Evolutionary conservation across 2,888 invertebrate species (phyloP).

Genomic region (Brachyopa scutellaris): DNA sequence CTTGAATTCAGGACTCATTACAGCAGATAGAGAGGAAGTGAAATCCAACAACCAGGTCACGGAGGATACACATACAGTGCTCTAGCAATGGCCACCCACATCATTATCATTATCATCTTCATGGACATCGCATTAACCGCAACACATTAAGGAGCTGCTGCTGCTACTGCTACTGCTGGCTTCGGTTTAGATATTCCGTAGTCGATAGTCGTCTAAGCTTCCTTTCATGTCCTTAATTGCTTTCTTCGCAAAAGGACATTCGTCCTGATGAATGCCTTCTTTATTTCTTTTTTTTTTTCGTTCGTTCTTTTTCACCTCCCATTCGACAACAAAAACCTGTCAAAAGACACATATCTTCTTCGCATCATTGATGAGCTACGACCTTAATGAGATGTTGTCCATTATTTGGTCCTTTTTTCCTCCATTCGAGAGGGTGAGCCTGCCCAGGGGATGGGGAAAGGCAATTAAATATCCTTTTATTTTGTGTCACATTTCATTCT

Average conservation of each 20-base stretch:
- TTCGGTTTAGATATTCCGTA: constrained; percentile 35
- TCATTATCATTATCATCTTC: constrained; percentile 71
- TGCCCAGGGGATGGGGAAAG: constrained; percentile 44
- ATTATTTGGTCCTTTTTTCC: constrained; percentile 65
- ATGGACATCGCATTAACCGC: constrained; percentile 71
- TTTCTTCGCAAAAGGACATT: constrained; percentile 76
- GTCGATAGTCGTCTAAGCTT: constrained; percentile 77
- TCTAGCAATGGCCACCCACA: constrained; percentile 49
- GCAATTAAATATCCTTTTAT: constrained; percentile 77
- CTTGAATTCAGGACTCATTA: constrained; percentile 70
- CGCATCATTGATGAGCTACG: constrained; percentile 78
- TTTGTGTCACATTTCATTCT: constrained; percentile 76
- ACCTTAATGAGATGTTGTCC: constrained; percentile 80
- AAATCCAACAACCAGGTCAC: constrained; percentile 70
- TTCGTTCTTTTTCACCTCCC: constrained; percentile 70
- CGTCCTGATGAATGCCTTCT: constrained; percentile 71
- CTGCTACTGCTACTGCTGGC: no score
- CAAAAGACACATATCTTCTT: constrained; percentile 75
- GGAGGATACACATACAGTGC: constrained; percentile 46
- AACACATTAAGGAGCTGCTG: constrained; percentile 59
- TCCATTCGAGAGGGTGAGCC: constrained; percentile 39
- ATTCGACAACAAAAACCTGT: constrained; percentile 75
- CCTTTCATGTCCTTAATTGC: constrained; percentile 82
- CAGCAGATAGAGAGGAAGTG: constrained; percentile 25
- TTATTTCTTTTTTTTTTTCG: constrained; percentile 67